Base-by-base conservation (phyloP, 2,797 vertebrate genomes). In the Threskiornis aethiopicus region DNA sequence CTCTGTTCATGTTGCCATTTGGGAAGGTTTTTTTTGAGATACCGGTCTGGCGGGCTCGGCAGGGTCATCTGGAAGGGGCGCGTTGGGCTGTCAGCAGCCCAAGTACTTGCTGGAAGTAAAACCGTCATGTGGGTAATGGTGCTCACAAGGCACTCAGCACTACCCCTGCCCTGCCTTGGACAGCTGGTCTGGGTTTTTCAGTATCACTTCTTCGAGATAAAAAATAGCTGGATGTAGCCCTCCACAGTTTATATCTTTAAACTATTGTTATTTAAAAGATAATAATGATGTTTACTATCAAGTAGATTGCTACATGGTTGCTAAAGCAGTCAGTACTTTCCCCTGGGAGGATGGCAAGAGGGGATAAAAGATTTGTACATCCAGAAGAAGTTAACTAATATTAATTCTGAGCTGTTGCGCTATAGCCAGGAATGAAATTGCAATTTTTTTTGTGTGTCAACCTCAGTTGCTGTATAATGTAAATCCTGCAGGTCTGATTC, bases 31-130 rank as follows among this genome's bases (percentile, higher is more conserved):
- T 37, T 37, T 93, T 71, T 65, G 20, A 95, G 81, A 94, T 77
- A 66, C 58, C 67, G 52, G 89, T 89, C 75, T 94, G 91, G 20
- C 79, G 67, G 92, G 61, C 75, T 95, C 57, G 54, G 81, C 70
- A 81, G 62, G 61, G 25, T 78, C 93, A 77, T 77, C 83, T 89
- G 75, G 89, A 96, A 77, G 67, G 83, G 55, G 12, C 55, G 64
- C 94, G 49, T 35, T 84, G 94, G 91, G 93, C 86, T 57, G 75
- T 84, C 8, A 84, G 95, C 83, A 96, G 86, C 84, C 78, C 87
- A n/a, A 87, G 42, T 14, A 41, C 75, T 52, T 57, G 3, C 1
- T 90, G 95, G 90, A 95, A 89, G 58, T 93, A 84, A 47, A 80
- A 51, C 13, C 28, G 2, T 47, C 22, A 1, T 10, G 14, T 61